Evolutionary conservation across 2,888 invertebrate genomes (phyloP), one percentile per base, ranked within the genome.

Genomic region (Callinectes sapidus): DNA sequence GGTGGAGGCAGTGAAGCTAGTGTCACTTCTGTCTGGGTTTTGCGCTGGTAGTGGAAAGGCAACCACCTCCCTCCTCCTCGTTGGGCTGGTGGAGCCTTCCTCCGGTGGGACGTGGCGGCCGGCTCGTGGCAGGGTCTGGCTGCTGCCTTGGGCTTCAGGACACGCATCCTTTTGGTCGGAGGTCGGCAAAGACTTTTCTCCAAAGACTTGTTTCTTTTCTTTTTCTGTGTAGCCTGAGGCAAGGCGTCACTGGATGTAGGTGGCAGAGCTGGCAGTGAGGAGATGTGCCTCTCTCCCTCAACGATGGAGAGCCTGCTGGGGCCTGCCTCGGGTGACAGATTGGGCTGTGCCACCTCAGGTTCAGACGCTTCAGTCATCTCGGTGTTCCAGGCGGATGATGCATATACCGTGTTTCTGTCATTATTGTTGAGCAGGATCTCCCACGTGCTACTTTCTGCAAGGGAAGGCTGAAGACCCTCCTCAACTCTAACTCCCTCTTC

Each of bases 101-200:
- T 32, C 81, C 81, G 81, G 81, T 35, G 16, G 14, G 81, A 81
- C 35, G 81, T 32, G 16, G 14, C 81, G 14, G 81, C 32, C 81
- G 81, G 35, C 81, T 81, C 8, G 81, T 81, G 81, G 35, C 81
- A 16, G 81, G 35, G 28, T 35, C 32, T 81, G 32, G 35, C 81
- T 81, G 81, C 81, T 81, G 81, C 81, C 81, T 81, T 81, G 35
- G 81, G 81, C 81, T n/a, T 18, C 32, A 16, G 81, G 35, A 32
- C 81, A 81, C 81, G 32, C 32, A 16, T 81, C 35, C 23, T 81
- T 81, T 81, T 81, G 81, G 81, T 81, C 81, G 32, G 1, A 35
- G 35, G 32, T 81, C 8, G 81, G 13, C 32, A 81, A 81, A 81
- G 81, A 35, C 10, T 32, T 16, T 35, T 3, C 14, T 81, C 81